These are phyloP conservation scores for Xiphophorus hellerii DNA, from an alignment of 2,113 vertebrate genomes.

Conservation along the genomic window DNA sequence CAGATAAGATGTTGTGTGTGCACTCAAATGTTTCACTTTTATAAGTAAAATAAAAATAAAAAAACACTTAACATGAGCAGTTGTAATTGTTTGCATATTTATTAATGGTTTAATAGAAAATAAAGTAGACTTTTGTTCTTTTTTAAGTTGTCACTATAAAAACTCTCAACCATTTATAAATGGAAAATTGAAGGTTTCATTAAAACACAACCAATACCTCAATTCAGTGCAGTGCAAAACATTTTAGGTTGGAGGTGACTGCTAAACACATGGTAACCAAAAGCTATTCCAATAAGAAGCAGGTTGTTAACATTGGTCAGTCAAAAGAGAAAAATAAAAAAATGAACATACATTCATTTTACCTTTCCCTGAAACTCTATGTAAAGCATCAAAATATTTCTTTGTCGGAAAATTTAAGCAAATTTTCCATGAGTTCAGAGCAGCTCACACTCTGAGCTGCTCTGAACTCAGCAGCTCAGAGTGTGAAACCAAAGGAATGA, in stretches of 20 bases:
- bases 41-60: conserved; percentile 73
- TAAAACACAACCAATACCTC: background rate
- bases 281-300: background rate
- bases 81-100: background rate
- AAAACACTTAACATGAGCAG: conserved; percentile 53
- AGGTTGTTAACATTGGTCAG: background rate
- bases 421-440: no score
- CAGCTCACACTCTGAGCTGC: no score
- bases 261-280: background rate
- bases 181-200: background rate
- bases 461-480: background rate
- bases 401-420: background rate
- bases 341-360: background rate
- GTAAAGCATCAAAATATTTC: background rate
- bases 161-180: background rate
- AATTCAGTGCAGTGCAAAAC: background rate
- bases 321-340: background rate
- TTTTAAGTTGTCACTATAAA: background rate
- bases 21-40: conserved; percentile 73
- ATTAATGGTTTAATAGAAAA: background rate
- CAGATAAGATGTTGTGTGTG: conserved; percentile 65
- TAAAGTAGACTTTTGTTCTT: background rate
- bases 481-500: background rate
- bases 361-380: background rate
- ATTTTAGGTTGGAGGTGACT: background rate